phyloP scores from a whole-genome alignment of 1,140 invertebrate species.

The Tigriopus japonicus region DNA sequence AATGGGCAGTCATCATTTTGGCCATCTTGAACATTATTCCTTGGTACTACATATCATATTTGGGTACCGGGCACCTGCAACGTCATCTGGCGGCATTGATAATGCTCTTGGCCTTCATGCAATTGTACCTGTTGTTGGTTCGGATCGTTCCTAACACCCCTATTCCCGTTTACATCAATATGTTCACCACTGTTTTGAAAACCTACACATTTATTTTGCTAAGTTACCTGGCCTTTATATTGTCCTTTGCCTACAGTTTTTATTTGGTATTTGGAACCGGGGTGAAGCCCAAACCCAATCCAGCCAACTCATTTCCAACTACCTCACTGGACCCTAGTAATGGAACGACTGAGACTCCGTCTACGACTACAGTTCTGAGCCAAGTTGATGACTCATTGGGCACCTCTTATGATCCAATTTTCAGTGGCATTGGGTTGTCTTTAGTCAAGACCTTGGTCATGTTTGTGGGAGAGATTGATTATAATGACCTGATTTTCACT shows the following conservation, averaged over 20 bases:
- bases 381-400: not conserved
- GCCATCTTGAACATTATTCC: not conserved
- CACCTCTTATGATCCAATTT: not conserved
- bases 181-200: conserved; percentile 20
- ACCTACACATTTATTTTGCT: conserved; percentile 21
- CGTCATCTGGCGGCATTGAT: conserved; percentile 1
- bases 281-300: not conserved
- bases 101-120: conserved; percentile 6
- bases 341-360: not conserved
- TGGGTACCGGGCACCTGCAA: not conserved
- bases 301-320: no score
- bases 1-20: not conserved
- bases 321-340: conserved; percentile 15
- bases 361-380: not conserved
- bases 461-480: conserved; percentile 21
- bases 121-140: conserved; percentile 7
- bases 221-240: conserved; percentile 19
- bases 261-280: conserved; percentile 20
- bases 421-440: not conserved
- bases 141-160: conserved; percentile 11
- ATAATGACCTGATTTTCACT: conserved; percentile 17
- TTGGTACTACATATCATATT: not conserved
- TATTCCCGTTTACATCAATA: conserved; percentile 33
- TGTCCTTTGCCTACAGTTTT: conserved; percentile 22
- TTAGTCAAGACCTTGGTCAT: conserved; percentile 20